Conservation (phyloP, 2,113 vertebrate genomes). For the Lepus europaeus region DNA sequence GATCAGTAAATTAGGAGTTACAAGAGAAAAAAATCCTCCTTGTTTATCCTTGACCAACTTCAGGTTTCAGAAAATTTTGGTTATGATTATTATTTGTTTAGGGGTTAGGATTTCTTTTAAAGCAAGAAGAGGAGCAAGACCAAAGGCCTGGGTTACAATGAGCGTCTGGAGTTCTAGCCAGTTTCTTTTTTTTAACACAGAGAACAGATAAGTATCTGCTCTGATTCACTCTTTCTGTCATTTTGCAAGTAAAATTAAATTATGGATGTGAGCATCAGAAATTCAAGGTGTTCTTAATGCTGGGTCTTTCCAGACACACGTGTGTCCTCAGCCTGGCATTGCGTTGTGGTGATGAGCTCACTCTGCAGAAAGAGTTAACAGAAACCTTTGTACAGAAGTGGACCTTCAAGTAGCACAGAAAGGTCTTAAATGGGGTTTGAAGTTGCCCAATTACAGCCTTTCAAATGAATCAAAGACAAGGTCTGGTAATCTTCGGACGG, state of each 20-base stretch:
- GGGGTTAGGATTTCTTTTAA: rapidly evolving
- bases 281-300: neutral
- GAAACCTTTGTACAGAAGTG: conserved; percentile 58
- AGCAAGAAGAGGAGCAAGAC: neutral
- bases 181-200: neutral
- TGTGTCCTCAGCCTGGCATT: neutral
- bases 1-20: neutral
- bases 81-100: neutral
- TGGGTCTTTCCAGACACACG: neutral
- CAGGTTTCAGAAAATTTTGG: neutral
- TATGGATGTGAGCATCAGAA: neutral
- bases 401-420: conserved; percentile 49
- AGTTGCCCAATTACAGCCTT: conserved; percentile 72
- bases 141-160: neutral
- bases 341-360: neutral
- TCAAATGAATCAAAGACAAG: conserved; percentile 76
- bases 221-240: neutral
- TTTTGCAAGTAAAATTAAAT: conserved; percentile 28
- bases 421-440: conserved; percentile 70
- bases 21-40: neutral
- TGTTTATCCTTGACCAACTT: neutral
- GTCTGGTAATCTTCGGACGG: conserved; percentile 13
- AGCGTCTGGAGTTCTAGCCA: neutral
- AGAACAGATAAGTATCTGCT: neutral
- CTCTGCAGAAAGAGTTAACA: conserved; percentile 38